Conservation (phyloP, 2,888 invertebrate genomes). For the Dolomedes plantarius region DNA sequence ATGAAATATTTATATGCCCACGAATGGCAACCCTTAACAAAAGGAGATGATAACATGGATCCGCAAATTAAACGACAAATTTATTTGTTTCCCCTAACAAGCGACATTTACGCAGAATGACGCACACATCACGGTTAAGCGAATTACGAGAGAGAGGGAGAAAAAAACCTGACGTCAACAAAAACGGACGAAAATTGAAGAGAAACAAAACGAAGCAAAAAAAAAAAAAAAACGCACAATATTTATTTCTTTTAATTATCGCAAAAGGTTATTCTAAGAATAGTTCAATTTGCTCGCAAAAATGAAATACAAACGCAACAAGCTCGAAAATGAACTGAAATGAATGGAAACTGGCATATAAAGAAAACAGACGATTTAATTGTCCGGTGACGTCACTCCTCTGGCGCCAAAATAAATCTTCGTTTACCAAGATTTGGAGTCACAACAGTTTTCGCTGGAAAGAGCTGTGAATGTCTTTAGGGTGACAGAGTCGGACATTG, state of each 20-base stretch:
- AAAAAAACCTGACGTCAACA: constrained; percentile 50
- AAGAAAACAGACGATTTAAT: constrained; percentile 47
- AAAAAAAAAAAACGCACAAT: neutral
- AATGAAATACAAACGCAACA: neutral
- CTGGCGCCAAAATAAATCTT: constrained; percentile 69
- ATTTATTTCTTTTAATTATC: constrained; percentile 34
- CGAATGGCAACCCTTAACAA: constrained; percentile 31
- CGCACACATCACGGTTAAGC: constrained; percentile 54
- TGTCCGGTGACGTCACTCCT: constrained; percentile 53
- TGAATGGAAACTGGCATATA: constrained; percentile 45
- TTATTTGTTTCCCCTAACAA: constrained; percentile 67
- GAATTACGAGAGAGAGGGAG: constrained; percentile 40
- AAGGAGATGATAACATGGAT: constrained; percentile 35
- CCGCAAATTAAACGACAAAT: constrained; percentile 59
- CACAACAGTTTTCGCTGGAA: constrained; percentile 56
- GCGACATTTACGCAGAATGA: constrained; percentile 46
- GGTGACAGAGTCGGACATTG: neutral
- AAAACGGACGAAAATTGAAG: neutral
- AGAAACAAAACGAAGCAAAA: neutral
- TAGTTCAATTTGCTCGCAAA: constrained; percentile 24
- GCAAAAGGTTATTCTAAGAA: constrained; percentile 29
- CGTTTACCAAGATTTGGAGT: constrained; percentile 61
- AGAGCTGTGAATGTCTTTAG: neutral
- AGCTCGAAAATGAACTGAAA: constrained; percentile 33
- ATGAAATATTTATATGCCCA: too few relatives aligned